Percentiles rank a stretch among this genome's conserved stretches.
Conservation (phyloP, 2,113 vertebrate genomes). For the Centropristis striata region DNA sequence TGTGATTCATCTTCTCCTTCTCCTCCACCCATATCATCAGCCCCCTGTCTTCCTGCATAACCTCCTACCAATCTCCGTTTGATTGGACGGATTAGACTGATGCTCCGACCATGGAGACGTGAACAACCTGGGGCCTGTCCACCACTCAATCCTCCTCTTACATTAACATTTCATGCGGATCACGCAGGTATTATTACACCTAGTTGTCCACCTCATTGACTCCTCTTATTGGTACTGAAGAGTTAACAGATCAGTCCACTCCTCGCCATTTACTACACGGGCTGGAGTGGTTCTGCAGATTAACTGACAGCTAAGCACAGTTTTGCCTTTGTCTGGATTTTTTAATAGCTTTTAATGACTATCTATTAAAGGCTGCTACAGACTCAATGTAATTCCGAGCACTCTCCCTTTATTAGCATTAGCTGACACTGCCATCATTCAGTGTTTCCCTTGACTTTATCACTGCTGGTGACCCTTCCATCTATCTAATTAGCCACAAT, state of each 20-base stretch:
- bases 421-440: constrained; percentile 69
- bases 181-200: constrained; percentile 51
- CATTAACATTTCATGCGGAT: constrained; percentile 49
- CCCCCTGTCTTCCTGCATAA: constrained; percentile 31
- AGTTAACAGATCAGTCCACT: constrained; percentile 47
- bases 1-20: constrained; percentile 60
- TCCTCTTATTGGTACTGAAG: constrained; percentile 28
- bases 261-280: constrained; percentile 32
- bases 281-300: constrained; percentile 34
- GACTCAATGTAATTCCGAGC: constrained; percentile 59
- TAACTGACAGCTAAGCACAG: constrained; percentile 51
- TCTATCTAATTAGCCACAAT: constrained; percentile 90
- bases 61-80: constrained; percentile 36
- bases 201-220: constrained; percentile 50
- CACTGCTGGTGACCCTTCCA: constrained; percentile 87
- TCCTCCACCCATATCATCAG: constrained; percentile 46
- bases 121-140: not conserved
- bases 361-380: constrained; percentile 67
- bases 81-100: constrained; percentile 47
- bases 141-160: constrained; percentile 28
- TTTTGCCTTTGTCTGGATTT: constrained; percentile 65
- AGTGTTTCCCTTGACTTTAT: constrained; percentile 85
- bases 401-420: constrained; percentile 63
- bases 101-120: constrained; percentile 1
- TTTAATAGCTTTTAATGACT: constrained; percentile 76